Percentiles rank a stretch among this genome's conserved stretches.
Conservation (phyloP, 2,888 invertebrate species). For the Drosophila borborema region DNA sequence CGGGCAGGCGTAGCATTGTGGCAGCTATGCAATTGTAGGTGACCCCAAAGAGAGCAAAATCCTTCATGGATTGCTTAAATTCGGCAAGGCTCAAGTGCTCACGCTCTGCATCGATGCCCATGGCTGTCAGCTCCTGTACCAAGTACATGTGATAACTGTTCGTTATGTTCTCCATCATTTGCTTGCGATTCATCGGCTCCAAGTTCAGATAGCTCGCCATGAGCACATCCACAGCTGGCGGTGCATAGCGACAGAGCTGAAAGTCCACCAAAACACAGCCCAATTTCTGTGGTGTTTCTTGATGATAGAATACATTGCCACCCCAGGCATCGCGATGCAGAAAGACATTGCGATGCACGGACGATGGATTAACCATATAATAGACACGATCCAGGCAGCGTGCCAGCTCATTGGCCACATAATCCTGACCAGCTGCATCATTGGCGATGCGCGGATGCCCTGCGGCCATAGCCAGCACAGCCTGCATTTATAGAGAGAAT, state of each 20-base stretch:
- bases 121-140: constrained; percentile 64
- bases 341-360: constrained; percentile 85
- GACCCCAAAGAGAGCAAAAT: constrained; percentile 82
- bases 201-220: constrained; percentile 80
- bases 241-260: constrained; percentile 82
- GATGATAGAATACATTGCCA: constrained; percentile 83
- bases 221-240: constrained; percentile 82
- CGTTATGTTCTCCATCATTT: constrained; percentile 50
- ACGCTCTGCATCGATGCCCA: constrained; percentile 71
- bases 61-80: constrained; percentile 81
- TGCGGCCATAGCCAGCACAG: constrained; percentile 64
- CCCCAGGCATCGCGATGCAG: constrained; percentile 85
- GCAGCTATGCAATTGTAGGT: constrained; percentile 83
- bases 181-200: constrained; percentile 53
- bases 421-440: constrained; percentile 58
- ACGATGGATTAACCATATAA: constrained; percentile 80
- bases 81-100: constrained; percentile 77
- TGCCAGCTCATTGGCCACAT: constrained; percentile 73
- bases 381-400: constrained; percentile 67
- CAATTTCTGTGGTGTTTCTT: constrained; percentile 38
- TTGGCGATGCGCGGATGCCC: constrained; percentile 58
- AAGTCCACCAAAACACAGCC: constrained; percentile 83
- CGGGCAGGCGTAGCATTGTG: constrained; percentile 80
- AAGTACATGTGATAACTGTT: constrained; percentile 73
- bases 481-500: constrained; percentile 35